A percentile compares a stretch with the other conserved stretches of the same genome.
These are phyloP conservation scores for Urocyon cinereoargenteus DNA, from an alignment of 2,797 vertebrate genomes.

Conservation along the genomic window DNA sequence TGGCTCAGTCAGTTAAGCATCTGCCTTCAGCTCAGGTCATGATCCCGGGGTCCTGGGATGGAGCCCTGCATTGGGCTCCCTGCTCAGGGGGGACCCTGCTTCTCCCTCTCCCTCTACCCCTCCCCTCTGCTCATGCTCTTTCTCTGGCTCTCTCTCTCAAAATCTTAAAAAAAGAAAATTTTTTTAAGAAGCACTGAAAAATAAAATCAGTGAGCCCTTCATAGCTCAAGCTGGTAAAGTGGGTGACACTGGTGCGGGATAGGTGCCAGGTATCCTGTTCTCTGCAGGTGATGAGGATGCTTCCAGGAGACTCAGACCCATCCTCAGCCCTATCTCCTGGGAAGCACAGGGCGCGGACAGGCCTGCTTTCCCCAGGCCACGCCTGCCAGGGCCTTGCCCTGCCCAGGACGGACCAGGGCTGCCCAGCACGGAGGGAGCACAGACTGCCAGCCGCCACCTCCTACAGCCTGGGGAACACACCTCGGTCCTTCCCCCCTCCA, in stretches of 20 bases:
- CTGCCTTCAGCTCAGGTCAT: too few species aligned
- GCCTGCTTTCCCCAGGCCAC: background rate
- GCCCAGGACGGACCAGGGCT: background rate
- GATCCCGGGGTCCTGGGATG: too few species aligned
- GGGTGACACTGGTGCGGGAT: background rate
- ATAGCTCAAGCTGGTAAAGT: background rate
- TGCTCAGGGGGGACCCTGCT: too few species aligned
- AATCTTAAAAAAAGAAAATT: too few species aligned
- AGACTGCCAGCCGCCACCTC: background rate
- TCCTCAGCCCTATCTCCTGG: background rate
- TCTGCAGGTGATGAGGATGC: background rate
- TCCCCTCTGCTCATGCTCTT: too few species aligned
- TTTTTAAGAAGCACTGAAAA: too few species aligned
- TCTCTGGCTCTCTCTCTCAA: too few species aligned
- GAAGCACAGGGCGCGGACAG: background rate
- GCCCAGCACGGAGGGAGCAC: too few species aligned
- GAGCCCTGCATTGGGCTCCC: too few species aligned
- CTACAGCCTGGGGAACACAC: background rate
- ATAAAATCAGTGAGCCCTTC: background rate
- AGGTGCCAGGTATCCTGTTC: too few species aligned
- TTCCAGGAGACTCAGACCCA: background rate
- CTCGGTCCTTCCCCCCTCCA: background rate
- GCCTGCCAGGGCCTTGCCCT: background rate
- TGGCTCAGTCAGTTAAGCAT: too few species aligned
- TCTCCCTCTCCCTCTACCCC: too few species aligned